Conservation (phyloP, 2,888 invertebrate species). For the Stenotaenia linearis region DNA sequence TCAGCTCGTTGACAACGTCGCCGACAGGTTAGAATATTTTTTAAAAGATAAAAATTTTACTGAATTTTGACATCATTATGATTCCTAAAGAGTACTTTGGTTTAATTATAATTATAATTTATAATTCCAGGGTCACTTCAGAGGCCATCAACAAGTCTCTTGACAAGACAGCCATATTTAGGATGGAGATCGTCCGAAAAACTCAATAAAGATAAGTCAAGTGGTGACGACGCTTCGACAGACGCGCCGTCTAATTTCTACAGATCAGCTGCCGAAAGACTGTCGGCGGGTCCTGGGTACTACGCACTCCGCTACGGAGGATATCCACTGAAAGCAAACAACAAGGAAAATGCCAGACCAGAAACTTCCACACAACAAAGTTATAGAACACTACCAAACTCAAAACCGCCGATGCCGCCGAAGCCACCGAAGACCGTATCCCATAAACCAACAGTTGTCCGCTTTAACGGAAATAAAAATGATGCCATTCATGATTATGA, state of each 20-base stretch:
- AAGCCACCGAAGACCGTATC: neutral
- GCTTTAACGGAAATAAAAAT: neutral
- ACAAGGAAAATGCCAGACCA: neutral
- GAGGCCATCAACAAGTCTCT: conserved; percentile 52
- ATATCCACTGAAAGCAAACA: neutral
- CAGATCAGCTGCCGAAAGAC: conserved; percentile 63
- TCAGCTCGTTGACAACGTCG: neutral
- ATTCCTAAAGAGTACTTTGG: too few species aligned
- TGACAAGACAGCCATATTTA: conserved; percentile 75
- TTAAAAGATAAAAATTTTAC: too few species aligned
- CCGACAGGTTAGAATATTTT: conserved; percentile 34
- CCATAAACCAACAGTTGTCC: neutral
- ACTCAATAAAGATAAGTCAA: conserved; percentile 47
- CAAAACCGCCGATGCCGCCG: neutral
- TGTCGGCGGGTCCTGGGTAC: conserved; percentile 35
- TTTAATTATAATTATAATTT: too few species aligned
- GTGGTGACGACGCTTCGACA: conserved; percentile 45
- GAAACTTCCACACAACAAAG: neutral
- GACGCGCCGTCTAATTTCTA: conserved; percentile 38
- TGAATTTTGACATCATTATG: too few species aligned
- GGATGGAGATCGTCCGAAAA: conserved; percentile 82
- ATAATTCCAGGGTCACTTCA: conserved; percentile 56
- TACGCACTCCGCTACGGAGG: conserved; percentile 33
- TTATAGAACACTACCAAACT: neutral
- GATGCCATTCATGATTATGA: neutral